These are phyloP conservation scores for Corydoras sp. DNA, from an alignment of 2,113 vertebrate species.

Conservation along the genomic window DNA sequence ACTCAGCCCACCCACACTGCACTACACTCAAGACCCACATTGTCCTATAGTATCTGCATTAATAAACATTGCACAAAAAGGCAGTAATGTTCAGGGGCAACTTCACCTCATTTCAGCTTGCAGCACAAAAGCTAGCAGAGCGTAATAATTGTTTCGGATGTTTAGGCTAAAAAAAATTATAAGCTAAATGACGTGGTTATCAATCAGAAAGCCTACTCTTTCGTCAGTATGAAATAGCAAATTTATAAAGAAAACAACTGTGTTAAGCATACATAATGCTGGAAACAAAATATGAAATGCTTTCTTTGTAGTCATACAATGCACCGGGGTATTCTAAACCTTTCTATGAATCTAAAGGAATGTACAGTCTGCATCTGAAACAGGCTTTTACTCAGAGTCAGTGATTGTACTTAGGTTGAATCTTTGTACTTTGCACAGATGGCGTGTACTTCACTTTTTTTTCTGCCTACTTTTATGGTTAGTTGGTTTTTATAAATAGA, in stretches of 20 bases:
- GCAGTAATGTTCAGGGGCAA: conserved; percentile 6
- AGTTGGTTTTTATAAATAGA: no score
- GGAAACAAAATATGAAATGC: no score
- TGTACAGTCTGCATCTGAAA: no score
- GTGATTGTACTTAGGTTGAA: no score
- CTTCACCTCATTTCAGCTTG: conserved; percentile 13
- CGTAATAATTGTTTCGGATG: conserved; percentile 37
- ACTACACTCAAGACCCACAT: conserved; percentile 18
- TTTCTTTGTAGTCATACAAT: no score
- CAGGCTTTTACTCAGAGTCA: no score
- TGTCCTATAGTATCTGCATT: conserved; percentile 42
- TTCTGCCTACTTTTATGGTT: conserved; percentile 1
- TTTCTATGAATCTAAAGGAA: no score
- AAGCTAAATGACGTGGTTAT: conserved; percentile 29
- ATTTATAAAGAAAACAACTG: not conserved
- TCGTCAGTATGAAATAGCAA: conserved; percentile 15
- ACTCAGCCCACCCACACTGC: conserved; percentile 32
- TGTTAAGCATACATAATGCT: no score
- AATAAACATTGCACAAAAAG: conserved; percentile 45
- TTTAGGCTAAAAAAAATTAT: conserved; percentile 28
- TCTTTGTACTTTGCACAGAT: not conserved
- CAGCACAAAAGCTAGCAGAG: conserved; percentile 17
- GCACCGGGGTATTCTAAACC: no score
- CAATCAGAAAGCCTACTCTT: conserved; percentile 24
- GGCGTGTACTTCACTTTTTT: not conserved